Conservation (phyloP, 2,113 vertebrate species). For the Smithornis capensis region DNA sequence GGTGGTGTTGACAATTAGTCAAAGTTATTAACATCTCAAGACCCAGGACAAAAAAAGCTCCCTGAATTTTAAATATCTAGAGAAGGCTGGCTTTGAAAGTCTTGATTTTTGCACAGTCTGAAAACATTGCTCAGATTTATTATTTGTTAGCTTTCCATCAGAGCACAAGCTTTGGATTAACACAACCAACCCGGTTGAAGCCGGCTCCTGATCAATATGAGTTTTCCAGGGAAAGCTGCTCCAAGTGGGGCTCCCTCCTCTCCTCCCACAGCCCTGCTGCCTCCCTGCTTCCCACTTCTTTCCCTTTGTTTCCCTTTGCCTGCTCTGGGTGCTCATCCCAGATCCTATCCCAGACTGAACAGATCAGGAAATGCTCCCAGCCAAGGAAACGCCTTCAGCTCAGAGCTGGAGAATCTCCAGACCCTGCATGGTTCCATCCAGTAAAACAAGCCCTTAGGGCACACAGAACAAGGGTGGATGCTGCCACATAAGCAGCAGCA, state of each 20-base stretch:
- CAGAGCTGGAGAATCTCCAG: background rate
- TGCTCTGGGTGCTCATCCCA: background rate
- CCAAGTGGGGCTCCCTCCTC: background rate
- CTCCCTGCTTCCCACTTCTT: background rate
- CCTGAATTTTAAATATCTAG: conserved; percentile 63
- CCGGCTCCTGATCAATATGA: fast-evolving
- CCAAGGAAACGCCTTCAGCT: background rate
- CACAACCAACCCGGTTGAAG: background rate
- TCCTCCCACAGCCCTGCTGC: background rate
- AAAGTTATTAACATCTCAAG: conserved; percentile 80
- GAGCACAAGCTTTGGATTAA: background rate
- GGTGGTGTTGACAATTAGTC: conserved; percentile 83
- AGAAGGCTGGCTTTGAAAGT: background rate
- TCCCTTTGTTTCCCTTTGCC: background rate
- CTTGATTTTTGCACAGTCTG: conserved; percentile 7
- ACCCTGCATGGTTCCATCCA: background rate
- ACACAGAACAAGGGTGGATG: background rate
- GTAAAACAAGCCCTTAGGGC: background rate
- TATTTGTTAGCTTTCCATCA: background rate
- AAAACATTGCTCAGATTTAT: background rate
- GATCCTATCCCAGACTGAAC: background rate
- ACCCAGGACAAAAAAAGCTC: conserved; percentile 63
- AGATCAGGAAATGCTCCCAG: background rate
- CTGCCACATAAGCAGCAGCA: background rate
- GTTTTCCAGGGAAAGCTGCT: background rate